phyloP scores from a whole-genome alignment of 2,888 invertebrate species.

The Leuctra nigra region DNA sequence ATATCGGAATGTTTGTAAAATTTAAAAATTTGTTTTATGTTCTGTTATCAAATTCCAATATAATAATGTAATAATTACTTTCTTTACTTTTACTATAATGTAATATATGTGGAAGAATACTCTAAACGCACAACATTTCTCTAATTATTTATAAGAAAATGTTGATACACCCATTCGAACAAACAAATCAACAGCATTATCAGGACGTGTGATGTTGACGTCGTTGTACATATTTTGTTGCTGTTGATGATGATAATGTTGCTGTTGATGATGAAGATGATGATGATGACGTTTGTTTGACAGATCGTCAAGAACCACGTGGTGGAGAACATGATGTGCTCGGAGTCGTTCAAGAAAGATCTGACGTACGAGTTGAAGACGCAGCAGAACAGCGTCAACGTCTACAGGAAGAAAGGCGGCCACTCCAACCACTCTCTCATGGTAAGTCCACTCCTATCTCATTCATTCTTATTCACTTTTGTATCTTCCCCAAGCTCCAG shows the following conservation, averaged over 20 bases:
- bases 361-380: conserved; percentile 38
- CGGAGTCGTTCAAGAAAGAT: conserved; percentile 39
- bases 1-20: not conserved
- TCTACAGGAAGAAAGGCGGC: conserved; percentile 37
- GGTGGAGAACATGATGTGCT: conserved; percentile 41
- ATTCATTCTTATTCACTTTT: too few relatives aligned
- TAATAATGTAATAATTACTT: too few relatives aligned
- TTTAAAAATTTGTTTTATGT: too few relatives aligned
- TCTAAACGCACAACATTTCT: too few relatives aligned
- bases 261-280: not conserved
- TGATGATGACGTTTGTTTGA: not conserved
- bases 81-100: too few relatives aligned
- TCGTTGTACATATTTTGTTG: not conserved
- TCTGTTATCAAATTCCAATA: too few relatives aligned
- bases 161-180: too few relatives aligned
- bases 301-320: conserved; percentile 43
- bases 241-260: not conserved
- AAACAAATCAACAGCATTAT: not conserved
- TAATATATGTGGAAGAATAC: too few relatives aligned
- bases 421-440: too few relatives aligned
- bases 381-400: conserved; percentile 37
- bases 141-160: too few relatives aligned
- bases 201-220: not conserved
- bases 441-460: too few relatives aligned
- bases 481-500: too few relatives aligned